Conservation (phyloP, 2,888 invertebrate species). For the Polylopha cassiicola region DNA sequence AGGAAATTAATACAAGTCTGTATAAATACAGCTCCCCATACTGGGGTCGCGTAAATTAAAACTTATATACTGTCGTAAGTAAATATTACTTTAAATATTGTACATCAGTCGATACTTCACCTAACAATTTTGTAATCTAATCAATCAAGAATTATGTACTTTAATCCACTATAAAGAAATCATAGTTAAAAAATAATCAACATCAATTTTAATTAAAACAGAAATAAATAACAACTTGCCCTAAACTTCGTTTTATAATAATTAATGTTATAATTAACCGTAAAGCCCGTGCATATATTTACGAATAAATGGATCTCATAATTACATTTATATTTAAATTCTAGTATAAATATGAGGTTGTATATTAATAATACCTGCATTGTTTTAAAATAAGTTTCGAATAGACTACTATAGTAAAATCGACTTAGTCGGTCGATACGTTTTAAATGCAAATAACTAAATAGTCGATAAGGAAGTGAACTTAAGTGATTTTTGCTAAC, state of each 20-base stretch:
- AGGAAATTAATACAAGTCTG: slow-evolving; percentile 71
- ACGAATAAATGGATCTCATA: slow-evolving; percentile 68
- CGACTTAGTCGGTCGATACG: slow-evolving; percentile 50
- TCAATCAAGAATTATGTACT: slow-evolving; percentile 73
- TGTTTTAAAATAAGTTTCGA: slow-evolving; percentile 72
- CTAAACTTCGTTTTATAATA: slow-evolving; percentile 68
- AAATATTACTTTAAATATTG: slow-evolving; percentile 74
- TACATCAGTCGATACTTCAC: slow-evolving; percentile 76
- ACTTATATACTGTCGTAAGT: slow-evolving; percentile 75
- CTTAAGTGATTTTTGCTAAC: slow-evolving; percentile 62
- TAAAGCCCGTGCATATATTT: slow-evolving; percentile 75
- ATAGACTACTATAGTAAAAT: slow-evolving; percentile 62
- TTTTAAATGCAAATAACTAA: slow-evolving; percentile 68
- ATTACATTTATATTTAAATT: slow-evolving; percentile 72
- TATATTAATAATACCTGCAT: slow-evolving; percentile 77
- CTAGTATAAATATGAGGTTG: slow-evolving; percentile 76
- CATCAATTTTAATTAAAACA: slow-evolving; percentile 76
- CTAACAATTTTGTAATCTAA: slow-evolving; percentile 75
- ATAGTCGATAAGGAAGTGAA: slow-evolving; percentile 58
- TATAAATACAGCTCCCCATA: slow-evolving; percentile 60
- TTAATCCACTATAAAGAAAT: slow-evolving; percentile 69
- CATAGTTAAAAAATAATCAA: slow-evolving; percentile 74
- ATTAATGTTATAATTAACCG: slow-evolving; percentile 75
- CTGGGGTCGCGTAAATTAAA: slow-evolving; percentile 55
- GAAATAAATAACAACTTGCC: slow-evolving; percentile 81